Base-by-base conservation (phyloP, 1,140 invertebrate species). In the Musca domestica region DNA sequence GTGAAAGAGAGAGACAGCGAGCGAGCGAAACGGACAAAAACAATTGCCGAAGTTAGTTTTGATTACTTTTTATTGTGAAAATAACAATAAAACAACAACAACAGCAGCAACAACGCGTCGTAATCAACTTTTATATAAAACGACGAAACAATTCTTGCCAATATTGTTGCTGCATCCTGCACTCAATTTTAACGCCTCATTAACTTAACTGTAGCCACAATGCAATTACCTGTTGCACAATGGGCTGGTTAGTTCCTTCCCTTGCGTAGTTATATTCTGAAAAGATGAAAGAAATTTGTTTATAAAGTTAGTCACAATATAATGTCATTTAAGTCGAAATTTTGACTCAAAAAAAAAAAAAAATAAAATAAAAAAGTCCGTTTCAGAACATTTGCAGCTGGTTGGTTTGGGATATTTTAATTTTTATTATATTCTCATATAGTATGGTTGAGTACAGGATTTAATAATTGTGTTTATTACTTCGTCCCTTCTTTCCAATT, bases 121-220 rank as follows among this genome's bases (percentile, higher is more conserved):
- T 19, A 17, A 14, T 34, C 22, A 41, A 61, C 25, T 23, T 61
- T 17, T 30, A 58, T 17, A 61, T 23, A 61, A 15, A 22, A n/a
- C 56, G 9, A 52, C 2, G 49, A 23, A 52, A 19, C 49, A 23
- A 5, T 23, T 19, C 3, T 23, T 23, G 5, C 10, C 23, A 34
- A 61, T 30, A 25, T 41, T 41, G 34, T 12, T 41, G 34, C 34
- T 2, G 34, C 34, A 41, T 41, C 34, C 25, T 73, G 75, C 72
- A 74, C 74, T 72, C 73, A 79, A 41, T 79, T 78, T 78, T 76
- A 79, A 77, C 76, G 78, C 74, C 77, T 78, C 75, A 79, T 78
- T 79, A 79, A 78, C 72, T 76, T 73, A 71, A 74, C 66, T 67
- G 25, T 7, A 34, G 58, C 58, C 61, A 19, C 54, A 49, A 15